Percentiles rank a stretch among this genome's conserved stretches.
These are phyloP conservation scores for Merodon equestris DNA, from an alignment of 2,888 invertebrate species.

Conservation along the genomic window DNA sequence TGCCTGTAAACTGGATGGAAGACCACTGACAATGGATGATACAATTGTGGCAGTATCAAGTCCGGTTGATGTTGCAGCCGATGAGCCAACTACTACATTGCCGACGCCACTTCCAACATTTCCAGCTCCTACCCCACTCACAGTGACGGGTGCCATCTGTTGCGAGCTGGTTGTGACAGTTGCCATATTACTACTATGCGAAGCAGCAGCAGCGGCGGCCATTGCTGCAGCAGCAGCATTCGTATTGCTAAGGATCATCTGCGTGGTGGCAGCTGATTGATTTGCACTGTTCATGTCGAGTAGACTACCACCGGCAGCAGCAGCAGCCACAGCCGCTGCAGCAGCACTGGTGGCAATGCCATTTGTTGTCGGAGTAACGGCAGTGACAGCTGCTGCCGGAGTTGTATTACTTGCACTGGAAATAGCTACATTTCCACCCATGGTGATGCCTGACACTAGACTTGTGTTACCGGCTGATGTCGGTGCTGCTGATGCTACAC, in stretches of 20 bases:
- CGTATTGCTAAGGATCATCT: constrained; percentile 64
- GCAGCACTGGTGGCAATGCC: constrained; percentile 58
- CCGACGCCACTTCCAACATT: constrained; percentile 53
- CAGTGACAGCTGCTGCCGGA: constrained; percentile 63
- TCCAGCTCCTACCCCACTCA: constrained; percentile 38
- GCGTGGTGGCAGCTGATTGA: constrained; percentile 61
- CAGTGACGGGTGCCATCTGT: constrained; percentile 60
- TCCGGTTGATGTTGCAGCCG: constrained; percentile 68
- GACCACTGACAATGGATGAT: constrained; percentile 71
- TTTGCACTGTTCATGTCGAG: constrained; percentile 64
- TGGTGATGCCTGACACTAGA: constrained; percentile 60
- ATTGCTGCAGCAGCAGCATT: constrained; percentile 66
- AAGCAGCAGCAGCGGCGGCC: constrained; percentile 74
- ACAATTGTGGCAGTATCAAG: constrained; percentile 71
- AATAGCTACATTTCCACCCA: constrained; percentile 63
- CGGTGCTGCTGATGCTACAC: constrained; percentile 68
- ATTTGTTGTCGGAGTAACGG: constrained; percentile 68
- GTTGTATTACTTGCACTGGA: constrained; percentile 65
- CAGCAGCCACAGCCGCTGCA: constrained; percentile 63
- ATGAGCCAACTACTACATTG: constrained; percentile 64
- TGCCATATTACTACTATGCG: constrained; percentile 71
- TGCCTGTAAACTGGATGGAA: constrained; percentile 69
- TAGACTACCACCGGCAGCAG: constrained; percentile 53
- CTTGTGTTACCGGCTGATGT: constrained; percentile 63
- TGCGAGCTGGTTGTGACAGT: constrained; percentile 59